Percentiles rank a stretch among this genome's conserved stretches.
Conservation (phyloP, 2,888 invertebrate species). For the Drosophila cracens region DNA sequence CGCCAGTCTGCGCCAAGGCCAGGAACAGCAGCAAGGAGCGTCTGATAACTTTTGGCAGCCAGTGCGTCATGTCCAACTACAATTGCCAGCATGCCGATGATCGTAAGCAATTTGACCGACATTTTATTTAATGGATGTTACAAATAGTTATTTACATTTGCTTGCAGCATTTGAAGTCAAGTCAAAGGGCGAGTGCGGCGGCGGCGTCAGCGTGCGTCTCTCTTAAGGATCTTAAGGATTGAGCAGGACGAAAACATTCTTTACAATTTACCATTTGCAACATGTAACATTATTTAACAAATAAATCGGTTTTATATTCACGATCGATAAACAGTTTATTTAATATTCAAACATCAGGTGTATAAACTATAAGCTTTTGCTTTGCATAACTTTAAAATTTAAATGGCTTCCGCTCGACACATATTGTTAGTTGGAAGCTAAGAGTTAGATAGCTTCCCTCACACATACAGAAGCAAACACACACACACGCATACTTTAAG, state of each 20-base stretch:
- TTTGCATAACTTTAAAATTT: constrained; percentile 55
- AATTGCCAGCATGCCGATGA: constrained; percentile 83
- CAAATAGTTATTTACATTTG: background rate
- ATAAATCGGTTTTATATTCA: constrained; percentile 24
- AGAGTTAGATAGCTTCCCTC: constrained; percentile 1
- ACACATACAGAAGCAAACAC: constrained; percentile 16
- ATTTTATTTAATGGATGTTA: no score
- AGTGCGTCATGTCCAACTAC: constrained; percentile 83
- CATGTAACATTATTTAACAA: constrained; percentile 4
- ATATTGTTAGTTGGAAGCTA: constrained; percentile 10
- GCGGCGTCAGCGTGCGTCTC: constrained; percentile 82
- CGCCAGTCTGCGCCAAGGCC: constrained; percentile 81
- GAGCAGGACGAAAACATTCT: background rate
- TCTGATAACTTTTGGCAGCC: constrained; percentile 82
- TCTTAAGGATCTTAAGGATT: constrained; percentile 64
- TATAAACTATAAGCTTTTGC: constrained; percentile 37
- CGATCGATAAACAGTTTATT: constrained; percentile 58
- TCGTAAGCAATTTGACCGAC: constrained; percentile 68
- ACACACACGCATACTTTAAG: constrained; percentile 1
- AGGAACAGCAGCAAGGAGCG: constrained; percentile 81
- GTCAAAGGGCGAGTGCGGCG: constrained; percentile 82
- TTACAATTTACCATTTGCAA: background rate
- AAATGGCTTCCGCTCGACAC: constrained; percentile 17
- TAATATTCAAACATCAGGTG: constrained; percentile 19
- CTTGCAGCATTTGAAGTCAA: constrained; percentile 77